Conservation (phyloP, 2,888 invertebrate species). For the Brachylomia viminalis region DNA sequence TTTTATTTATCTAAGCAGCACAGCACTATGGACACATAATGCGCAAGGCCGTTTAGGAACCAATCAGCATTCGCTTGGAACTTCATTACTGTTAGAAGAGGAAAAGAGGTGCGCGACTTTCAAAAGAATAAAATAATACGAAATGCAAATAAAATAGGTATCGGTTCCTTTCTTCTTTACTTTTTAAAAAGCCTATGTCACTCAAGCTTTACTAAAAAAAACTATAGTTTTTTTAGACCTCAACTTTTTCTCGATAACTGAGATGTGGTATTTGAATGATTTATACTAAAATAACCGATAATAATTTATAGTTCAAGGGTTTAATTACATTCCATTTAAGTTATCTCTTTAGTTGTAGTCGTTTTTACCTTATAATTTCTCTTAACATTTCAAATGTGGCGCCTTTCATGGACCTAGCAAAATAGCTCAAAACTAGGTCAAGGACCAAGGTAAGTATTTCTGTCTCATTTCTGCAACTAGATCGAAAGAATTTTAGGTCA, state of each 20-base stretch:
- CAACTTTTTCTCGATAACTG: not conserved
- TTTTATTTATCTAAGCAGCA: slow-evolving; percentile 4
- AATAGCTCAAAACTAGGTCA: slow-evolving; percentile 76
- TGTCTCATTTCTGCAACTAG: slow-evolving; percentile 73
- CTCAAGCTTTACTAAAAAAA: not conserved
- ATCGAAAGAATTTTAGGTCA: slow-evolving; percentile 73
- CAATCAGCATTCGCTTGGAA: slow-evolving; percentile 75
- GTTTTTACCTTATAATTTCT: not conserved
- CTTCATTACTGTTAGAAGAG: slow-evolving; percentile 71
- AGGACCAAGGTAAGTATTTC: slow-evolving; percentile 72
- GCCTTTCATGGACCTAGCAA: slow-evolving; percentile 58
- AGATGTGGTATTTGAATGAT: not conserved
- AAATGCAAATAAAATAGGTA: not conserved
- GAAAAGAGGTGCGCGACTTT: slow-evolving; percentile 67
- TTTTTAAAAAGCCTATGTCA: not conserved
- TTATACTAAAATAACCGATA: not conserved
- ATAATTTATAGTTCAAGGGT: not conserved
- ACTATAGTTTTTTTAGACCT: too few relatives aligned
- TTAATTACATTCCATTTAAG: not conserved
- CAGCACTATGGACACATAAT: slow-evolving; percentile 82
- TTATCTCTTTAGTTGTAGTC: not conserved
- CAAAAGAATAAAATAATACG: slow-evolving; percentile 52
- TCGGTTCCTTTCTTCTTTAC: not conserved
- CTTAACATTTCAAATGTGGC: slow-evolving; percentile 68
- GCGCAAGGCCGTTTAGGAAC: slow-evolving; percentile 82